These are phyloP conservation scores for Pipistrellus pygmaeus DNA, from an alignment of 2,797 vertebrate genomes.

Conservation along the genomic window DNA sequence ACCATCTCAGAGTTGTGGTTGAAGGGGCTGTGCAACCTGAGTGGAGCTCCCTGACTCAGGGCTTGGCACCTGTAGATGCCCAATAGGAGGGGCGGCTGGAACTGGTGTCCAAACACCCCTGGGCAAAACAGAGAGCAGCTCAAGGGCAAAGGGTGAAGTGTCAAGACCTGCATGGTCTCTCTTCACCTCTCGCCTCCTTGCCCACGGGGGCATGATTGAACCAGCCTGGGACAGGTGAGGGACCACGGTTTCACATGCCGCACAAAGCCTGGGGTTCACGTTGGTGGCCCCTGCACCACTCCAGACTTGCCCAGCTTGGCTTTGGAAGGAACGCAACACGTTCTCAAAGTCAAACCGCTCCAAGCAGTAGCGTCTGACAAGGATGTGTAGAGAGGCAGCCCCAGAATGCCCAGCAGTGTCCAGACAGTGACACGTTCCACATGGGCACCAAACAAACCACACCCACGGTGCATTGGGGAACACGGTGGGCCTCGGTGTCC, in stretches of 20 bases:
- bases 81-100: not conserved
- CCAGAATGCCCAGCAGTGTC: not conserved
- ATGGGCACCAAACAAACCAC: not conserved
- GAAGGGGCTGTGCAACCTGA: not conserved
- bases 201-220: not conserved
- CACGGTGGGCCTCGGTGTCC: not conserved
- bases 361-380: not conserved
- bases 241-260: not conserved
- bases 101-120: not conserved
- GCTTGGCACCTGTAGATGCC: not conserved
- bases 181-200: not conserved
- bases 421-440: not conserved
- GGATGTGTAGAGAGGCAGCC: not conserved
- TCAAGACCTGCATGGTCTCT: not conserved
- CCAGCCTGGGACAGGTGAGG: not conserved
- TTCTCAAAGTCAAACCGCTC: not conserved
- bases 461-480: not conserved
- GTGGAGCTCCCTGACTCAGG: not conserved
- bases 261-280: not conserved
- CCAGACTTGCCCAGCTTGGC: not conserved
- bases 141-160: not conserved
- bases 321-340: not conserved
- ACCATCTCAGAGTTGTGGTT: not conserved
- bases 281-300: too few species aligned
- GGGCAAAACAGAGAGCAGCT: not conserved